Conservation (phyloP, 2,113 vertebrate species). For the Pelecanus crispus region DNA sequence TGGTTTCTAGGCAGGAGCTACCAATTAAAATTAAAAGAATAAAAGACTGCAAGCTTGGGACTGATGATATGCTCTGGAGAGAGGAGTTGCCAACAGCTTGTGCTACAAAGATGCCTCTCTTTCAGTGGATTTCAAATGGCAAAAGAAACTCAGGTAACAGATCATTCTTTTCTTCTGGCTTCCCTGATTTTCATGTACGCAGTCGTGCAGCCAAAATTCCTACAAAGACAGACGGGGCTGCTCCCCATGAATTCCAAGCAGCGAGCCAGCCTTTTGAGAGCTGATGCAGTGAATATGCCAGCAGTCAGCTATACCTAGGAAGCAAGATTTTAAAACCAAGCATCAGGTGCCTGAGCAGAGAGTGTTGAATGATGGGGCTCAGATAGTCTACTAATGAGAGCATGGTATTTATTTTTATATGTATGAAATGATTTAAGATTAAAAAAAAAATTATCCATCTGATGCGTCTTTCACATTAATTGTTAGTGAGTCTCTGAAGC, state of each 20-base stretch:
- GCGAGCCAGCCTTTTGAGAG: background rate
- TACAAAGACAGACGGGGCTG: slow-evolving; percentile 28
- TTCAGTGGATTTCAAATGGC: slow-evolving; percentile 53
- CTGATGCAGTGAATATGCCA: slow-evolving; percentile 18
- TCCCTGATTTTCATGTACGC: slow-evolving; percentile 48
- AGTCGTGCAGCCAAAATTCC: slow-evolving; percentile 45
- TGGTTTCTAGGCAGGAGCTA: slow-evolving; percentile 59
- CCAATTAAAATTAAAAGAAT: slow-evolving; percentile 68
- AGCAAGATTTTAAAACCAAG: background rate
- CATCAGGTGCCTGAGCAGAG: background rate
- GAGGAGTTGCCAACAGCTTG: slow-evolving; percentile 55
- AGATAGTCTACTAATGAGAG: background rate
- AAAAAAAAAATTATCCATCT: background rate
- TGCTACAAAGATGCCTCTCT: slow-evolving; percentile 55
- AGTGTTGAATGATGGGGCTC: background rate
- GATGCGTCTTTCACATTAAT: background rate
- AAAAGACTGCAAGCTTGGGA: slow-evolving; percentile 30
- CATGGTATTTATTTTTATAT: background rate
- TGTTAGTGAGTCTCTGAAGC: background rate
- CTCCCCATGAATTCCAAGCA: slow-evolving; percentile 52
- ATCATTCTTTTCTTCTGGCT: slow-evolving; percentile 59
- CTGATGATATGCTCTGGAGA: slow-evolving; percentile 50
- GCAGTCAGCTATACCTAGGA: slow-evolving; percentile 13
- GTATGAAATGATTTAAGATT: background rate
- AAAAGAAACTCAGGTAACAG: slow-evolving; percentile 51